Evolutionary conservation across 2,113 vertebrate genomes (phyloP), one percentile per base, ranked within the genome.

Genomic region (Holacanthus passer): DNA sequence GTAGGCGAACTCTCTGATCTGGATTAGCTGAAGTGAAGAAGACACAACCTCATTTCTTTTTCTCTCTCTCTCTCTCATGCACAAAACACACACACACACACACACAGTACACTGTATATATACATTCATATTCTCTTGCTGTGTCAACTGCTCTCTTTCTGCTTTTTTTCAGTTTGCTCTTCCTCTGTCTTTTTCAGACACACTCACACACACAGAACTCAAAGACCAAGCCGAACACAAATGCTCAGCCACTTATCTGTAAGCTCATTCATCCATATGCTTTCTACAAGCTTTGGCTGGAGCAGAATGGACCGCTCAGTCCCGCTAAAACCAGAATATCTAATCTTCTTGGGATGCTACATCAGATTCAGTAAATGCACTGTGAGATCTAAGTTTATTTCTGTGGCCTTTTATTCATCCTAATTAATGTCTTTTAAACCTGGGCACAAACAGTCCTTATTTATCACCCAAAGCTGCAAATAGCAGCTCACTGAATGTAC

Each of bases 231-330:
- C 77, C 39, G 43, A 82, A 87, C 47, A 73, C 50, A 73, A 73
- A 77, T 10, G 16, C 41, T 82, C 45, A 77, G 27, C 81, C 85
- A 84, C 52, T 85, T 53, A 66, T 69, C 73, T 45, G 32, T 81
- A 60, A 77, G 56, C 77, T 70, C 63, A 67, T 79, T 73, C 74
- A 79, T 70, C 78, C 71, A 66, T 72, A 16, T n/a, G 64, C 75
- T 80, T 62, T 86, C 73, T 80, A 47, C 10, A 67, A 45, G 78
- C 55, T 59, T 53, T 56, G 53, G 67, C 39, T 16, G 9, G 20
- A 73, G 64, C 50, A 43, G 50, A 52, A 66, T 11, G 48, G 70
- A 48, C 64, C 2, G 10, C 55, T 62, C 17, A 74, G 73, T 37
- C 29, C 29, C 2, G 19, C 1, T 45, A 53, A n/a, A 77, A 76